Conservation (phyloP, 1,140 invertebrate species). For the Ceratitis capitata region DNA sequence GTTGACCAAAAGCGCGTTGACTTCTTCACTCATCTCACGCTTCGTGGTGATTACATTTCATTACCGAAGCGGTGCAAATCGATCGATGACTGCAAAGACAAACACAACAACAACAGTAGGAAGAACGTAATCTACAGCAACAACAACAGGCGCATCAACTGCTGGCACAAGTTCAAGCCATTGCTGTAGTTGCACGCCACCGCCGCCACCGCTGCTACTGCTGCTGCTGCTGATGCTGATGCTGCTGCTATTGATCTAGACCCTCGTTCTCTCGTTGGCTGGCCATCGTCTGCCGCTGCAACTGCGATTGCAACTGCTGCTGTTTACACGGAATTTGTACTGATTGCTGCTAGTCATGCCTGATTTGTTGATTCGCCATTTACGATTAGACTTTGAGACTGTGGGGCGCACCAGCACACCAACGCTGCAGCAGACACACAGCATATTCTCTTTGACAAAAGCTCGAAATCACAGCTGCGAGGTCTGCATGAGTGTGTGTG, state of each 20-base stretch:
- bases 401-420: not conserved
- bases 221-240: not conserved
- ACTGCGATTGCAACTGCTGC: conserved; percentile 41
- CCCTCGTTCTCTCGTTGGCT: too few relatives aligned
- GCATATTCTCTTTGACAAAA: too few relatives aligned
- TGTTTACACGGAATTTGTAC: conserved; percentile 65
- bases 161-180: not conserved
- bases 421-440: not conserved
- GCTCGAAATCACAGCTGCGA: too few relatives aligned
- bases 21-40: conserved; percentile 7
- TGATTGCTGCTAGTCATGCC: conserved; percentile 65
- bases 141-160: not conserved
- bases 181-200: not conserved
- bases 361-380: conserved; percentile 45
- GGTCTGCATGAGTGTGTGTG: not conserved
- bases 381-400: conserved; percentile 32
- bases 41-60: not conserved
- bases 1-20: not conserved
- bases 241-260: not conserved
- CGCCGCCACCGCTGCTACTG: not conserved
- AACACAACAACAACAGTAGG: not conserved
- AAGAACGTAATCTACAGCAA: not conserved
- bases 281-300: not conserved
- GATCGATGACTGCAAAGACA: not conserved
- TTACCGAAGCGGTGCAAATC: not conserved